A percentile compares a stretch with the other conserved stretches of the same genome.
Evolutionary conservation across 2,113 vertebrate species (phyloP).

Genomic region (Meriones unguiculatus): DNA sequence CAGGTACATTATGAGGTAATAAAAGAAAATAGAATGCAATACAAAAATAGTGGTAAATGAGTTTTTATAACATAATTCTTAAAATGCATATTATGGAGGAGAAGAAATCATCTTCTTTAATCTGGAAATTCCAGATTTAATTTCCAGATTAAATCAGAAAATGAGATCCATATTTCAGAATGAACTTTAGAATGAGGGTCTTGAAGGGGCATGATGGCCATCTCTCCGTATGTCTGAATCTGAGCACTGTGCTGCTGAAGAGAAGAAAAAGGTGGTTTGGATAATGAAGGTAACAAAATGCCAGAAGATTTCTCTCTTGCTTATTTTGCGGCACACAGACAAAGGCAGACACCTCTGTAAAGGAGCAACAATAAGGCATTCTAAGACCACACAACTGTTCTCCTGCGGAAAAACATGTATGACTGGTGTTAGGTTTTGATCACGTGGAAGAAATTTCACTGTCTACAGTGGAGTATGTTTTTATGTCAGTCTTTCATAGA

Average conservation of each 20-base stretch:
- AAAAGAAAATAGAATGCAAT: neutral
- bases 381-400: neutral
- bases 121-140: neutral
- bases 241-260: neutral
- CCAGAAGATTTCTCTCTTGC: neutral
- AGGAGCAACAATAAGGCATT: neutral
- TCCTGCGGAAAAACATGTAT: neutral
- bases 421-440: neutral
- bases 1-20: conserved; percentile 36
- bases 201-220: neutral
- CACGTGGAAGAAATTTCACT: neutral
- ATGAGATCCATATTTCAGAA: neutral
- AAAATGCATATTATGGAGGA: neutral
- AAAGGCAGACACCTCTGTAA: neutral
- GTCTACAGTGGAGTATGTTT: neutral
- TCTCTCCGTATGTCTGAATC: neutral
- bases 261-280: neutral
- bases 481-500: neutral
- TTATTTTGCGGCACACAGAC: neutral
- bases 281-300: neutral
- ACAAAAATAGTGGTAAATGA: neutral
- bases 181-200: neutral
- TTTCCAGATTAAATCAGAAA: neutral
- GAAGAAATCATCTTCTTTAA: neutral
- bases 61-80: conserved; percentile 1